These are phyloP conservation scores for Thalassarche chlororhynchos DNA, from an alignment of 2,113 vertebrate species.

Conservation along the genomic window DNA sequence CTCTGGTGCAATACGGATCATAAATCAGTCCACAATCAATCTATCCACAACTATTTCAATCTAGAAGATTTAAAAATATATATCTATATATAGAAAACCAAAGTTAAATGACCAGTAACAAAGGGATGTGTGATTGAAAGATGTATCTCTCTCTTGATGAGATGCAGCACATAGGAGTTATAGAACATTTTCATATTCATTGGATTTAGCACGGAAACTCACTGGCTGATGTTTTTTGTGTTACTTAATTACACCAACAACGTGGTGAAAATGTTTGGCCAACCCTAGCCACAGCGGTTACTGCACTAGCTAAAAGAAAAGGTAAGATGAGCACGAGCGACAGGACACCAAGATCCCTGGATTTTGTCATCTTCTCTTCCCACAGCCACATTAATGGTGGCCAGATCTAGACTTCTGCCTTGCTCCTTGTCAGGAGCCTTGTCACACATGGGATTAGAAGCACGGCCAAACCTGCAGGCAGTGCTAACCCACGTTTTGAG, in stretches of 20 bases:
- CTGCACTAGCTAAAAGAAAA: background rate
- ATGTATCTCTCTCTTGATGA: background rate
- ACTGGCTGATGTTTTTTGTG: background rate
- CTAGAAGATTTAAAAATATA: conserved; percentile 49
- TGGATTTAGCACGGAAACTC: background rate
- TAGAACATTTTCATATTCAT: background rate
- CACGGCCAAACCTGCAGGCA: background rate
- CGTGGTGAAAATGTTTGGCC: background rate
- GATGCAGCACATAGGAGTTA: background rate
- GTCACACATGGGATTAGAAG: background rate
- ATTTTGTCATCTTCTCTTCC: background rate
- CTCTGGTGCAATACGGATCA: conserved; percentile 85
- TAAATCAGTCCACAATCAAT: conserved; percentile 93
- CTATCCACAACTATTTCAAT: conserved; percentile 78
- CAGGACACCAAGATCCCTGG: background rate
- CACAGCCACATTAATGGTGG: rapidly evolving
- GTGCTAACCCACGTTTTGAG: background rate
- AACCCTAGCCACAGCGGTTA: background rate
- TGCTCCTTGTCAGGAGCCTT: background rate
- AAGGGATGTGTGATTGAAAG: background rate
- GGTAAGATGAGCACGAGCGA: rapidly evolving
- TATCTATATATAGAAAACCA: background rate
- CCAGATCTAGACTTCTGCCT: background rate
- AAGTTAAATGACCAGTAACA: background rate
- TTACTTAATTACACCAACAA: background rate